Evolutionary conservation across 1,140 invertebrate species (phyloP).

Genomic region (Meloidogyne floridensis): DNA sequence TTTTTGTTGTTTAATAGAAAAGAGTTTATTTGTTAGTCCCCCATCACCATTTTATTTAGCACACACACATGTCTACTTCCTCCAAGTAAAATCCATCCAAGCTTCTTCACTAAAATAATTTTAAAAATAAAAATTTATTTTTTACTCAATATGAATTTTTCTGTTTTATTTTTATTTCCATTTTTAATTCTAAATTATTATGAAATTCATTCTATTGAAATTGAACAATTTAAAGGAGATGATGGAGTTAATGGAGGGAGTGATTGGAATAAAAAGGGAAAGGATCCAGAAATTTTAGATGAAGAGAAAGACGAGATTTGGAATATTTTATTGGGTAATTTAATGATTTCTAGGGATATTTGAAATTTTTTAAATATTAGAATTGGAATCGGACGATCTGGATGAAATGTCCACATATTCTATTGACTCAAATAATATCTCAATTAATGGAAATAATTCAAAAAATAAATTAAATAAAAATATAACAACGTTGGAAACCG

Average conservation of each 20-base stretch:
- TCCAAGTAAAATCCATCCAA: too few species aligned
- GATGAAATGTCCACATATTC: neutral
- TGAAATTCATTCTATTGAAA: too few species aligned
- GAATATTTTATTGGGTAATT: neutral
- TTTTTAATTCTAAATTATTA: too few species aligned
- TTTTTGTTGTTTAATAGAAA: too few species aligned
- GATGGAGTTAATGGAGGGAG: neutral
- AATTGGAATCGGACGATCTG: neutral
- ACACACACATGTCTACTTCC: too few species aligned
- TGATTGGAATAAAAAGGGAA: neutral
- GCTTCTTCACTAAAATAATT: too few species aligned
- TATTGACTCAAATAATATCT: neutral
- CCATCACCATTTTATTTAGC: too few species aligned
- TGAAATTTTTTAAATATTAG: neutral
- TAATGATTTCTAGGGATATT: neutral
- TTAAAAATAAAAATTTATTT: too few species aligned
- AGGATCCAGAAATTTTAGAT: neutral
- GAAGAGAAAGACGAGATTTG: slow-evolving; percentile 1
- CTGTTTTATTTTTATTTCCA: too few species aligned
- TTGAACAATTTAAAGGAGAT: too few species aligned
- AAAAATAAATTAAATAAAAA: neutral
- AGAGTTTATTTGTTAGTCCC: too few species aligned
- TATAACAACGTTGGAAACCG: neutral
- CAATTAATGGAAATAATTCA: neutral
- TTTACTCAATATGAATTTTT: too few species aligned